These are phyloP conservation scores for Tragelaphus buxtoni DNA, from an alignment of 2,113 vertebrate species.

Conservation along the genomic window DNA sequence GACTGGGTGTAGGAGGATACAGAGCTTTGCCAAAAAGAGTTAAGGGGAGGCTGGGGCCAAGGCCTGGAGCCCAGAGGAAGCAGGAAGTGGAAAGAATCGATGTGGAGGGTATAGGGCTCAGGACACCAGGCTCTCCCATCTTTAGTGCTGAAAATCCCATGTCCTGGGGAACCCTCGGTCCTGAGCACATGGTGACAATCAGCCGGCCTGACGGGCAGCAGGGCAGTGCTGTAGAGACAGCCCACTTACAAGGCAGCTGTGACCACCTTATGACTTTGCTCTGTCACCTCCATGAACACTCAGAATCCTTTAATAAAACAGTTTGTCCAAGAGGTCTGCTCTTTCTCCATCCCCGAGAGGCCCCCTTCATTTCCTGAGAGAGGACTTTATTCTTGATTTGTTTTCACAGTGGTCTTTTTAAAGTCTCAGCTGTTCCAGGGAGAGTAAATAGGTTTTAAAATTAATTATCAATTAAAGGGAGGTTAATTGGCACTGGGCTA, in stretches of 20 bases:
- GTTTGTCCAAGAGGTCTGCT: neutral
- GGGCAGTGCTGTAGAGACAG: neutral
- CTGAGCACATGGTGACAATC: neutral
- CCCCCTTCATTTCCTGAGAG: constrained; percentile 55
- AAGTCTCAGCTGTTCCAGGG: constrained; percentile 77
- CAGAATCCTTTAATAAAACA: neutral
- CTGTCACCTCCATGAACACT: neutral
- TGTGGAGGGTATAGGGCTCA: neutral
- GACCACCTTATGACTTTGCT: neutral
- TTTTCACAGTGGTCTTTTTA: constrained; percentile 68
- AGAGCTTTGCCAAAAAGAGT: neutral
- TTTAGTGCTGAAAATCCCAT: neutral
- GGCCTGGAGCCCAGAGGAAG: neutral
- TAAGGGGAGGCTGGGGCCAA: neutral
- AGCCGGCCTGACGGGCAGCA: neutral
- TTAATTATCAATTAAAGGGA: constrained; percentile 84
- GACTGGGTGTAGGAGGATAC: neutral
- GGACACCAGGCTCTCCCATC: neutral
- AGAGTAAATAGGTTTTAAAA: constrained; percentile 83
- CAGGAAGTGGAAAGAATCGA: neutral
- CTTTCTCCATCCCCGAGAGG: neutral
- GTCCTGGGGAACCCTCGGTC: neutral
- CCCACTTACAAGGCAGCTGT: neutral
- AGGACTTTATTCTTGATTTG: constrained; percentile 64
- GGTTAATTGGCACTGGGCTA: constrained; percentile 77